Percentiles rank a stretch among this genome's conserved stretches.
Conservation (phyloP, 2,888 invertebrate species). For the Andrena minutula region DNA sequence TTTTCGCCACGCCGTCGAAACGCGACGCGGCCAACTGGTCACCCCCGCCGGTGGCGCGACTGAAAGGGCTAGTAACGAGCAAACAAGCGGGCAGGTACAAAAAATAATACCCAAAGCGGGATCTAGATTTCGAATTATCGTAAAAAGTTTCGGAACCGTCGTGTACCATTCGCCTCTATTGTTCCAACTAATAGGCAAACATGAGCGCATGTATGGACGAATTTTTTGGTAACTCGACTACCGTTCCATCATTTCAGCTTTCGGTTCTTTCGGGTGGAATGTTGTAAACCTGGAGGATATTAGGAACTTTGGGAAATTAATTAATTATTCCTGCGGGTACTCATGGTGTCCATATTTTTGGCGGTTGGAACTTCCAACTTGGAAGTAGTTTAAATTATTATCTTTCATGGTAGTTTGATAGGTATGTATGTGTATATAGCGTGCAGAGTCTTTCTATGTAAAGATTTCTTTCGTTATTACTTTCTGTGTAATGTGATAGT, state of each 20-base stretch:
- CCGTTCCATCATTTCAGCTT: neutral
- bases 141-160: neutral
- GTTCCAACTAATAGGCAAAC: conserved; percentile 1
- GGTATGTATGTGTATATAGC: too few species aligned
- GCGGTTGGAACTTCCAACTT: too few species aligned
- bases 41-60: neutral
- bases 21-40: neutral
- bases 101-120: neutral
- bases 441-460: too few species aligned
- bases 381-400: too few species aligned
- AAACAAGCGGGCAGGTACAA: neutral
- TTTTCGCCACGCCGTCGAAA: neutral
- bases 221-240: neutral
- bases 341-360: too few species aligned
- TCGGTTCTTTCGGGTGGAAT: too few species aligned
- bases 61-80: neutral
- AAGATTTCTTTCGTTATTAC: too few species aligned
- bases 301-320: too few species aligned
- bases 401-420: too few species aligned
- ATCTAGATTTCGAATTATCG: conserved; percentile 5
- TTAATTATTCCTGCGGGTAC: too few species aligned
- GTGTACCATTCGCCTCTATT: neutral
- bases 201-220: neutral
- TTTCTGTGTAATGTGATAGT: too few species aligned
- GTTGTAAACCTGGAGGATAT: too few species aligned